Conservation (phyloP, 2,888 invertebrate genomes). For the Bombylius major region DNA sequence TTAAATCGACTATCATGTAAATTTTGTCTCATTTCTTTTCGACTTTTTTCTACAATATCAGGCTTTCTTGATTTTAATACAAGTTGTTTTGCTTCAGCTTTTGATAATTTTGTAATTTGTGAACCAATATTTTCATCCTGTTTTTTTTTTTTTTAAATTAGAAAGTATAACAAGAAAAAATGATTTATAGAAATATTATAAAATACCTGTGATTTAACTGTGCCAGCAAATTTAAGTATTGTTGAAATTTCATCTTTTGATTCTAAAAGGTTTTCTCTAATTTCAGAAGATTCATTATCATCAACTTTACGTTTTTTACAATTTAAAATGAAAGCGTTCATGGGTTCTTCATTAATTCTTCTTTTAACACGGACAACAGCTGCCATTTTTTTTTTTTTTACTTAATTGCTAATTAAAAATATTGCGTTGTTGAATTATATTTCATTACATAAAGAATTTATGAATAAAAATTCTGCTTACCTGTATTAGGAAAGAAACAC, state of each 20-base stretch:
- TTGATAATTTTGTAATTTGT: slow-evolving; percentile 38
- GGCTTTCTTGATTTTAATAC: slow-evolving; percentile 39
- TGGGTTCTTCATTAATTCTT: slow-evolving; percentile 55
- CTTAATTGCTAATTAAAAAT: too few species aligned
- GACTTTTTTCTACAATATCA: slow-evolving; percentile 37
- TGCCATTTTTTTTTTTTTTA: slow-evolving; percentile 9
- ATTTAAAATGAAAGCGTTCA: slow-evolving; percentile 54
- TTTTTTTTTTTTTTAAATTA: neutral
- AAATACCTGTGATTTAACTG: slow-evolving; percentile 51
- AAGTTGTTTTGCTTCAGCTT: slow-evolving; percentile 37
- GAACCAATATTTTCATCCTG: slow-evolving; percentile 38
- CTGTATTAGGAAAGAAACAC: too few species aligned
- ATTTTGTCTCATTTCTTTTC: slow-evolving; percentile 36
- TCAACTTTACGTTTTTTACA: slow-evolving; percentile 52
- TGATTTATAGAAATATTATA: neutral
- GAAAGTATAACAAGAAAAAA: neutral
- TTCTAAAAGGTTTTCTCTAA: slow-evolving; percentile 10
- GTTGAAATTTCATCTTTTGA: slow-evolving; percentile 42
- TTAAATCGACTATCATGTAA: slow-evolving; percentile 44
- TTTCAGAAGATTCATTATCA: slow-evolving; percentile 17
- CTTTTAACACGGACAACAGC: slow-evolving; percentile 63
- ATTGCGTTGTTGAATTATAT: too few species aligned
- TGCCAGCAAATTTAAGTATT: slow-evolving; percentile 58
- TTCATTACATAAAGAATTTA: too few species aligned
- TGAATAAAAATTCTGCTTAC: too few species aligned